Percentiles rank a stretch among this genome's conserved stretches.
phyloP scores from a whole-genome alignment of 2,888 invertebrate species.

The Gibbula magus region DNA sequence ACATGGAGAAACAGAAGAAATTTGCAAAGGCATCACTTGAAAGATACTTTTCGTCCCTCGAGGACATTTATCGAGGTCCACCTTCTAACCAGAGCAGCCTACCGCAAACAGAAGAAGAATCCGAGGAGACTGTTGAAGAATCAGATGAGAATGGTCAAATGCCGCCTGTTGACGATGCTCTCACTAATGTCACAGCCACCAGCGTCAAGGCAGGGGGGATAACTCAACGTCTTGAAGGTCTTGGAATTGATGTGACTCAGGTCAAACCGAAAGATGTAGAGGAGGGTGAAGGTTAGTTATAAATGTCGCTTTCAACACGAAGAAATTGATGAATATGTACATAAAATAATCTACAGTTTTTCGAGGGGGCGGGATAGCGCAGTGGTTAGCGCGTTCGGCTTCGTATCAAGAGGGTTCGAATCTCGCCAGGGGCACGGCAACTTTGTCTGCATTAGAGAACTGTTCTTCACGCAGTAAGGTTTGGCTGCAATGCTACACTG shows the following conservation, averaged over 20 bases:
- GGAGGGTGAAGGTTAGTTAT: neutral
- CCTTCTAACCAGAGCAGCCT: neutral
- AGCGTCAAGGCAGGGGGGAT: constrained; percentile 61
- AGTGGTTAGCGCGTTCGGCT: too few relatives aligned
- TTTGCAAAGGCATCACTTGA: constrained; percentile 59
- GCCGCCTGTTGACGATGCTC: neutral
- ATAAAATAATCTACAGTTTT: too few relatives aligned
- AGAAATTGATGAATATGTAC: neutral
- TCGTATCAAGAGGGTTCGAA: too few relatives aligned
- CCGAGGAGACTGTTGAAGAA: neutral
- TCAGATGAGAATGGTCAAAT: constrained; percentile 23
- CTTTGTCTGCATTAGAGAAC: too few relatives aligned
- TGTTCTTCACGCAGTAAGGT: too few relatives aligned
- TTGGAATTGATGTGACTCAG: constrained; percentile 60
- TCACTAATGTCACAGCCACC: constrained; percentile 35
- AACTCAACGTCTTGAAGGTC: constrained; percentile 58
- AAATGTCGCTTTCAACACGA: neutral
- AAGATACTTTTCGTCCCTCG: constrained; percentile 60
- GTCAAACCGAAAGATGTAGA: constrained; percentile 36
- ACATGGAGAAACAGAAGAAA: constrained; percentile 46
- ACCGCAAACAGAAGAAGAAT: constrained; percentile 16
- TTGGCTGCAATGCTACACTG: too few relatives aligned
- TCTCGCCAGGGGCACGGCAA: too few relatives aligned
- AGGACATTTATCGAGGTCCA: constrained; percentile 40
- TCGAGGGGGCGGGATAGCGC: too few relatives aligned